phyloP scores from a whole-genome alignment of 2,113 vertebrate species.

The Melanostigma gelatinosum region DNA sequence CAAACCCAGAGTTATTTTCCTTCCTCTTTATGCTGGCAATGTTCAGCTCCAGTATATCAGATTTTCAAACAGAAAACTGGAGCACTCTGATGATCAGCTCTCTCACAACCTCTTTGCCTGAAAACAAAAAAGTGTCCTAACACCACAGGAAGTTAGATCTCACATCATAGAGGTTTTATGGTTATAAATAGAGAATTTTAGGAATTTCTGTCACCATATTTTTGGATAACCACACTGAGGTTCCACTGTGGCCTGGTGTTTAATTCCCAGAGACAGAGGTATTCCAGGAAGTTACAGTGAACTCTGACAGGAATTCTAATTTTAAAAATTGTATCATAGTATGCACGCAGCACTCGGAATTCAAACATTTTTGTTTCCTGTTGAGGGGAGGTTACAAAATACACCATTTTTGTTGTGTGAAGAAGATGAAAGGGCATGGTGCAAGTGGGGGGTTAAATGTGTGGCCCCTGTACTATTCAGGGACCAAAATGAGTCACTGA shows the following conservation, averaged over 20 bases:
- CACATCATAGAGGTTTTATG: constrained; percentile 62
- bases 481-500: constrained; percentile 65
- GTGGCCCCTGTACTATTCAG: constrained; percentile 48
- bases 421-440: constrained; percentile 38
- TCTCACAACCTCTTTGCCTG: neutral
- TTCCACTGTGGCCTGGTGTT: constrained; percentile 39
- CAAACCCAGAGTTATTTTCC: too few species aligned
- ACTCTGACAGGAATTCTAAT: constrained; percentile 67
- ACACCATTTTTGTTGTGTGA: constrained; percentile 16
- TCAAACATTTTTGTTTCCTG: constrained; percentile 67
- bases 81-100: neutral
- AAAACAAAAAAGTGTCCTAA: neutral
- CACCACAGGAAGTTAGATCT: constrained; percentile 47
- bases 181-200: constrained; percentile 60
- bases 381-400: constrained; percentile 32
- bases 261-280: constrained; percentile 53
- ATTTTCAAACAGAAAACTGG: neutral
- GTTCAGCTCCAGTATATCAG: neutral
- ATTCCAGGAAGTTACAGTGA: constrained; percentile 56
- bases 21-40: neutral
- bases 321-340: constrained; percentile 42
- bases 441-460: constrained; percentile 51
- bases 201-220: constrained; percentile 64
- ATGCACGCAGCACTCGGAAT: constrained; percentile 38
- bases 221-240: constrained; percentile 70